Conservation (phyloP, 1,140 invertebrate species). For the Cotesia typhae region DNA sequence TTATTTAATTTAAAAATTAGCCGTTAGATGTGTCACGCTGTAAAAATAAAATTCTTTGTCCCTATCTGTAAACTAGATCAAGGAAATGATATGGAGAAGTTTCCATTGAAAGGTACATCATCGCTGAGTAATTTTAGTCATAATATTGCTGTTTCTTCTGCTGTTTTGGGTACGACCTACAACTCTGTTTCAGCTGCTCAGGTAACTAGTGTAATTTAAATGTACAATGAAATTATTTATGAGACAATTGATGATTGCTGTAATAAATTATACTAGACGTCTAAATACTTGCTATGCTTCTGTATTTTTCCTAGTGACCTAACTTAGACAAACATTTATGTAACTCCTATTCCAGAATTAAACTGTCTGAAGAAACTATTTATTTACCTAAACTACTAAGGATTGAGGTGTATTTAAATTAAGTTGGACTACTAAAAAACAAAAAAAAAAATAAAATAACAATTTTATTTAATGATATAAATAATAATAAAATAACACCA, state of each 20-base stretch:
- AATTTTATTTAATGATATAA: constrained; percentile 18
- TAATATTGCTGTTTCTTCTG: constrained; percentile 43
- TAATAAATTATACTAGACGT: not conserved
- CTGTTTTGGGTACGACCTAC: constrained; percentile 54
- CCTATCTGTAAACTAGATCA: constrained; percentile 48
- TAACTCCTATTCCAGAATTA: too few species aligned
- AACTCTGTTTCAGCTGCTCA: constrained; percentile 60
- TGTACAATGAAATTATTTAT: constrained; percentile 12
- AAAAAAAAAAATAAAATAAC: not conserved
- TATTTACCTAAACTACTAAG: not conserved
- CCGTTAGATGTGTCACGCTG: not conserved
- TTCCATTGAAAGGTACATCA: constrained; percentile 63
- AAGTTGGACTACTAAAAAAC: not conserved
- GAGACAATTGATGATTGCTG: constrained; percentile 24
- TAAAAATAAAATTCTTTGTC: constrained; percentile 33
- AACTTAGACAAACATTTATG: too few species aligned
- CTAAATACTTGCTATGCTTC: constrained; percentile 1
- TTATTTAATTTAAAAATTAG: not conserved
- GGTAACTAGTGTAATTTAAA: constrained; percentile 47
- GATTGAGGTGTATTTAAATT: not conserved
- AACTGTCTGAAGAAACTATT: too few species aligned
- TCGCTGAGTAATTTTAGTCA: constrained; percentile 54
- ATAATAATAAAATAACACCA: constrained; percentile 32
- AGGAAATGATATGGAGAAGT: constrained; percentile 63
- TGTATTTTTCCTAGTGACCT: constrained; percentile 19